Conservation (phyloP, 37 sponge, comb jelly and placozoan species). For the Geodia barretti region DNA sequence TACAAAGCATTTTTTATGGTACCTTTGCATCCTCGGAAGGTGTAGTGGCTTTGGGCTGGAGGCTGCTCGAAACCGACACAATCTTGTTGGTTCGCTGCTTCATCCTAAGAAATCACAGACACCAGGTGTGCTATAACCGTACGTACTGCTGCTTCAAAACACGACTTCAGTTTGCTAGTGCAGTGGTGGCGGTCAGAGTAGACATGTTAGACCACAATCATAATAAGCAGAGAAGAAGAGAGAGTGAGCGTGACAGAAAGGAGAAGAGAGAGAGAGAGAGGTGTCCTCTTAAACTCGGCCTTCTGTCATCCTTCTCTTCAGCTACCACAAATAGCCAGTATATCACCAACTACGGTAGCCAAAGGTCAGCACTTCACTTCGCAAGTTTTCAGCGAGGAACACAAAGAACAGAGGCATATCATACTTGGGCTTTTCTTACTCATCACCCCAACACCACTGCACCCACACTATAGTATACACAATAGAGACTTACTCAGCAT, state of each 20-base stretch:
- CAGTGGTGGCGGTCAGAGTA: neutral
- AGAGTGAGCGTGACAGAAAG: neutral
- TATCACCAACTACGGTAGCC: neutral
- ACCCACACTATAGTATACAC: neutral
- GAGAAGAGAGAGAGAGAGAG: neutral
- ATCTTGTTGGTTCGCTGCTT: conserved; percentile 19
- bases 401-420: conserved; percentile 18
- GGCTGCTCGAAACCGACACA: conserved; percentile 27
- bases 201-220: neutral
- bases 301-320: neutral
- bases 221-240: neutral
- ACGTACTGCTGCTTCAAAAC: neutral
- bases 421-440: conserved; percentile 14
- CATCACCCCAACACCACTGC: conserved; percentile 21
- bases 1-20: too few relatives aligned
- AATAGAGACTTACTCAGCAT: conserved; percentile 17
- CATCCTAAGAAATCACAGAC: too few relatives aligned
- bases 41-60: conserved; percentile 30
- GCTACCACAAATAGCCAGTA: too few relatives aligned
- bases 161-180: neutral
- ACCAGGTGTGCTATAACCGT: neutral
- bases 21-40: conserved; percentile 1
- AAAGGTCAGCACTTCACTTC: conserved; percentile 19
- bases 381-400: neutral
- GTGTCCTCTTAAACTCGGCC: conserved; percentile 37